These are phyloP conservation scores for Sympetrum striolatum DNA, from an alignment of 2,888 invertebrate species.

Conservation along the genomic window DNA sequence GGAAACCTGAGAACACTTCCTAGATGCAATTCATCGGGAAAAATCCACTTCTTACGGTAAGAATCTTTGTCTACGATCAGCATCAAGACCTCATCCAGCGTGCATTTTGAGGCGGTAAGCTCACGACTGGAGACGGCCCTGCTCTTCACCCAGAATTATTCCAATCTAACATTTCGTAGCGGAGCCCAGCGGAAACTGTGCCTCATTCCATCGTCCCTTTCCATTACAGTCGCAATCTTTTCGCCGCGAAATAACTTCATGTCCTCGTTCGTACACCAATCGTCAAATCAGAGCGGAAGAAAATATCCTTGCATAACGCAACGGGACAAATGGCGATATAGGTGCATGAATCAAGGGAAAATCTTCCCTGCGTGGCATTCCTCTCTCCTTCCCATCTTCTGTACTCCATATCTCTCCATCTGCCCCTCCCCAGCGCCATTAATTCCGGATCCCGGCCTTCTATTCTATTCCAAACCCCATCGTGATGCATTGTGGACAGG, in stretches of 20 bases:
- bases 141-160: not conserved
- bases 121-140: no score
- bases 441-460: not conserved
- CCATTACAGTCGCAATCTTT: not conserved
- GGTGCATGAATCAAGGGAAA: not conserved
- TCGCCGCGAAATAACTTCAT: not conserved
- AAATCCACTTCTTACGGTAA: no score
- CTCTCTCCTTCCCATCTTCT: not conserved
- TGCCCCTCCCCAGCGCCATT: not conserved
- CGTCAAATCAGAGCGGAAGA: not conserved
- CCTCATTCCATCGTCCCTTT: not conserved
- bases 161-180: not conserved
- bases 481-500: not conserved
- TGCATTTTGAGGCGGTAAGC: no score
- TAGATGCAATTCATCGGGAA: no score
- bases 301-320: not conserved
- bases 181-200: not conserved
- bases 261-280: not conserved
- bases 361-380: not conserved
- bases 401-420: not conserved
- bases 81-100: no score
- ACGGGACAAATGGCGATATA: not conserved
- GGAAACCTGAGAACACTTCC: no score
- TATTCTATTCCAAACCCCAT: not conserved
- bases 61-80: no score